Evolutionary conservation across 2,888 invertebrate genomes (phyloP).

Genomic region (Phoenoteleia sp.): DNA sequence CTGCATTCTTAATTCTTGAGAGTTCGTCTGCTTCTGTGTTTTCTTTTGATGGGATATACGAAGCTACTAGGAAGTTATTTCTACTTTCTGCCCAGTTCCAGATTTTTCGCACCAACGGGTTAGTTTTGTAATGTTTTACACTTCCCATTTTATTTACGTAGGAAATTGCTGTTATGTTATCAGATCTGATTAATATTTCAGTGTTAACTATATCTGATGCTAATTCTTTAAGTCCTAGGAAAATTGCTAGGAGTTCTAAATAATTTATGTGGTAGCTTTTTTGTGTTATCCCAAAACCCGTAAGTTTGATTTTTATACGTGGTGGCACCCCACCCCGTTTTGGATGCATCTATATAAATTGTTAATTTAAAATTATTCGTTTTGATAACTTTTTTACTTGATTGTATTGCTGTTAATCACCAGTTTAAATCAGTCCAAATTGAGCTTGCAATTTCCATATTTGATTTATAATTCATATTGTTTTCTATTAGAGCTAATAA

Average conservation of each 20-base stretch:
- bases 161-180: conserved; percentile 60
- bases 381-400: no score
- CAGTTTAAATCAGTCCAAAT: no score
- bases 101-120: neutral
- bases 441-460: no score
- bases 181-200: conserved; percentile 43
- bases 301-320: neutral
- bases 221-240: conserved; percentile 16
- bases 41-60: neutral
- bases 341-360: conserved; percentile 31
- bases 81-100: conserved; percentile 37
- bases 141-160: conserved; percentile 40
- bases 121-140: neutral
- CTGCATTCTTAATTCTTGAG: neutral
- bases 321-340: conserved; percentile 25
- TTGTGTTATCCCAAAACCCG: no score
- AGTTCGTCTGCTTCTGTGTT: neutral
- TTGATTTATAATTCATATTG: no score
- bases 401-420: no score
- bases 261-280: conserved; percentile 38
- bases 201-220: neutral
- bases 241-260: conserved; percentile 25
- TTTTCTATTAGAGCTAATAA: no score
- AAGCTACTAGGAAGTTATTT: neutral
- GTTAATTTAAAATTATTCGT: no score